A percentile compares a stretch with the other conserved stretches of the same genome.
Evolutionary conservation across 2,113 vertebrate genomes (phyloP).

Genomic region (Amia ocellicauda): DNA sequence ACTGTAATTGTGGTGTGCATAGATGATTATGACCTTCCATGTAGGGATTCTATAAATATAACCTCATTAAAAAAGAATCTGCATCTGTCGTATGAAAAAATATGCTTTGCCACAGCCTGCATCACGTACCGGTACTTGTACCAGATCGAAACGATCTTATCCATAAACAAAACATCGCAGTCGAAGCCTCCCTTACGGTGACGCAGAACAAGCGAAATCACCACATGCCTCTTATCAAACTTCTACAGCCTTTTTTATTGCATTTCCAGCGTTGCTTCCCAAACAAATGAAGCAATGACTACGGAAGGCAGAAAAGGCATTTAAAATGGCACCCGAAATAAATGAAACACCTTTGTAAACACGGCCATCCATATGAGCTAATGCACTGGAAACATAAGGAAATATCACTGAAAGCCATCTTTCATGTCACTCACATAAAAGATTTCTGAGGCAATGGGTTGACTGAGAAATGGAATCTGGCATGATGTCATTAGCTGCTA

Average conservation of each 20-base stretch:
- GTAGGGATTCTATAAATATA: too few relatives aligned
- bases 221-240: background rate
- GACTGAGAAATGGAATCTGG: conserved; percentile 44
- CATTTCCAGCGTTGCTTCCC: background rate
- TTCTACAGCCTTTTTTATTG: background rate
- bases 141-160: background rate
- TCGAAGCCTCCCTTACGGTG: background rate
- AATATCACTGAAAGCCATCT: conserved; percentile 11
- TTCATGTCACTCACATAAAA: conserved; percentile 14
- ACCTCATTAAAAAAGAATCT: too few relatives aligned
- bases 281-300: background rate
- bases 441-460: conserved; percentile 34
- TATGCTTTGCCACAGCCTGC: too few relatives aligned
- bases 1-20: too few relatives aligned
- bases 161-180: too few relatives aligned
- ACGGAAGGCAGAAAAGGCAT: conserved; percentile 65
- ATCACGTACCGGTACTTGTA: background rate
- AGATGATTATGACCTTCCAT: too few relatives aligned
- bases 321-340: conserved; percentile 56
- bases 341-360: conserved; percentile 51
- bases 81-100: too few relatives aligned
- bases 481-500: conserved; percentile 69
- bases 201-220: background rate
- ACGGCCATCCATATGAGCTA: conserved; percentile 31
- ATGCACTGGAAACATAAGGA: conserved; percentile 35